Base-by-base conservation (phyloP, 2,113 vertebrate genomes). In the Theristicus caerulescens region DNA sequence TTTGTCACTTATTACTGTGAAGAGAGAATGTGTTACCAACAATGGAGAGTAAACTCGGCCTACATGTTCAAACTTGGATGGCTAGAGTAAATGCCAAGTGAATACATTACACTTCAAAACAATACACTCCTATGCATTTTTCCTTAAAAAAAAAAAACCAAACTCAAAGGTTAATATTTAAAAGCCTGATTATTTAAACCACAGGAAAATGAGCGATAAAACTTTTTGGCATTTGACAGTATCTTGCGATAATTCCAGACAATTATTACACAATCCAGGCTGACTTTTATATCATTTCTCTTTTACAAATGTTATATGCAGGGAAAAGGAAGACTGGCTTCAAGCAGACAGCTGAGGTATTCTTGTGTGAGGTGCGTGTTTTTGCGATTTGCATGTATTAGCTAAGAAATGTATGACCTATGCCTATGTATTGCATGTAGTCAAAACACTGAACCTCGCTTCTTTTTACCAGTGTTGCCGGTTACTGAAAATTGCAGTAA, bases 111-210 rank as follows among this genome's bases (percentile, higher is more conserved):
- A 71, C 58, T 79, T 94, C 51, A 55, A 94, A 81, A 85, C 11
- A 81, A 90, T 40, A 31, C 32, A 55, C 15, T 59, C 49, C 25
- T 77, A 38, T 42, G 64, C 40, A 59, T 79, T 92, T 91, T 87
- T 79, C 81, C 57, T 69, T 89, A 1, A 62, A 78, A 80, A 10
- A 62, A 47, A 38, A 71, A 49, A 55, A 80, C 12, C 18, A 42
- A 13, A 4, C 21, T 46, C 36, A n/a, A 21, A 76, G 24, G 29
- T 21, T 46, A 36, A 25, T 72, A 82, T 82, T 91, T 76, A 46
- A 83, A 94, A 95, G 76, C 15, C 69, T 59, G 32, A 79, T 92
- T 86, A 86, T 71, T 92, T 84, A 82, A 94, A 61, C 46, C 32
- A 82, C 38, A 66, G 46, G 27, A 79, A 92, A 86, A 91, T 19